Evolutionary conservation across 1,140 invertebrate species (phyloP), one percentile per base, ranked within the genome.

Genomic region (Drosophila simulans): DNA sequence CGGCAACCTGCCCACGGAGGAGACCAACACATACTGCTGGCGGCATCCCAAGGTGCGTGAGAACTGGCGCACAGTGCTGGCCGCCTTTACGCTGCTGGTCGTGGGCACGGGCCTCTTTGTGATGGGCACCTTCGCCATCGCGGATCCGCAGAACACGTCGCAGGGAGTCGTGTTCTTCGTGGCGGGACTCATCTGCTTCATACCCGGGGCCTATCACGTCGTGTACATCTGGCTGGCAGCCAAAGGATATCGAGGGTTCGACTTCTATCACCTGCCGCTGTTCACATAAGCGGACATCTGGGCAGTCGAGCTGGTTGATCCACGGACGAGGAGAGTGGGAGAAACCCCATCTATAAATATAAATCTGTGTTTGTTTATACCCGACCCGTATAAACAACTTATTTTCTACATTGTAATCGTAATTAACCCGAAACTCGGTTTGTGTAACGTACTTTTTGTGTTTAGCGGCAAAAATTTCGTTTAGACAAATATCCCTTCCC

Each of bases 21-120:
- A 94, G 65, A 92, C 93, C 22, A 93, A 91, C 63, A 92, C 92
- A 91, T 95, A 95, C 65, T 97, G 96, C 93, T 96, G 96, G 94
- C 94, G 95, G 45, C 96, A 97, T 92, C 96, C 96, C 2, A 97
- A 97, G 93, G 95, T 97, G 25, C 92, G 94, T 74, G 96, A 97
- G 90, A 97, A 97, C 90, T 97, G 96, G 96, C 95, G 96, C 90
- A 96, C 97, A 75, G 96, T 97, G 4, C 93, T 96, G 69, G 96
- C 95, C 39, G 96, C 96, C 7, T 95, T 96, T 66, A 94, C 95
- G 52, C 93, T 97, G 34, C 93, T 97, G 1, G 88, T 97, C 20
- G 95, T 97, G 15, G 96, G 96, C 80, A 93, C 95, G n/a, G 96
- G 96, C 27, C 93, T 97, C 10, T 93, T 96, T 52, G 93, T 94